These are phyloP conservation scores for Eulemur coronatus DNA, from an alignment of 2,797 vertebrate species.

Conservation along the genomic window DNA sequence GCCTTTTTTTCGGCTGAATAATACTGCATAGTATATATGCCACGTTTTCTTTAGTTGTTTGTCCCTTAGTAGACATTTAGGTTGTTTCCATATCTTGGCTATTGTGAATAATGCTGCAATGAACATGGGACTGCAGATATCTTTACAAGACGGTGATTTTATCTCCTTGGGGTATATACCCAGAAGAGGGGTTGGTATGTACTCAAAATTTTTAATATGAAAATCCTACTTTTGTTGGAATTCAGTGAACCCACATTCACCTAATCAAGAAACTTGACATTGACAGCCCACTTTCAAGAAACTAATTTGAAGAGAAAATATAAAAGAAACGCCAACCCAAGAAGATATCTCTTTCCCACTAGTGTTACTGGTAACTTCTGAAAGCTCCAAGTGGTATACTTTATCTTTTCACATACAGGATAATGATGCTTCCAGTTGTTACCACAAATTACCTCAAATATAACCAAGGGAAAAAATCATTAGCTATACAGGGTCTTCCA, in stretches of 20 bases:
- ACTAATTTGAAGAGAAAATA: slow-evolving; percentile 3
- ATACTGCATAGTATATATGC: neutral
- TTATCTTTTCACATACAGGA: slow-evolving; percentile 18
- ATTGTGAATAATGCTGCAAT: neutral
- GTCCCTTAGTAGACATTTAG: neutral
- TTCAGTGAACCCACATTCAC: neutral
- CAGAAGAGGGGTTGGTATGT: neutral
- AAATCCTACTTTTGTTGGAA: slow-evolving; percentile 25
- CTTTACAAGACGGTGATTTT: neutral
- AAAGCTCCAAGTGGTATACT: slow-evolving; percentile 11
- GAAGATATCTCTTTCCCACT: neutral
- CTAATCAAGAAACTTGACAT: neutral
- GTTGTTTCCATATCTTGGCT: neutral
- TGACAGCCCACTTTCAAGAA: neutral
- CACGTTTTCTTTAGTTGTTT: neutral
- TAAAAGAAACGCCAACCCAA: neutral
- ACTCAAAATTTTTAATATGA: neutral
- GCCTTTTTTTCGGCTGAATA: neutral
- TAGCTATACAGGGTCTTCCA: neutral
- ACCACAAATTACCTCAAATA: slow-evolving; percentile 36
- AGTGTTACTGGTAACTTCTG: neutral
- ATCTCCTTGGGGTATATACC: neutral
- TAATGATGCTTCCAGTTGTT: slow-evolving; percentile 19
- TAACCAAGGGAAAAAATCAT: neutral
- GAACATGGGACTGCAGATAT: neutral